A percentile compares a stretch with the other conserved stretches of the same genome.
These are phyloP conservation scores for Halictus quadricinctus DNA, from an alignment of 2,888 invertebrate genomes.

Conservation along the genomic window DNA sequence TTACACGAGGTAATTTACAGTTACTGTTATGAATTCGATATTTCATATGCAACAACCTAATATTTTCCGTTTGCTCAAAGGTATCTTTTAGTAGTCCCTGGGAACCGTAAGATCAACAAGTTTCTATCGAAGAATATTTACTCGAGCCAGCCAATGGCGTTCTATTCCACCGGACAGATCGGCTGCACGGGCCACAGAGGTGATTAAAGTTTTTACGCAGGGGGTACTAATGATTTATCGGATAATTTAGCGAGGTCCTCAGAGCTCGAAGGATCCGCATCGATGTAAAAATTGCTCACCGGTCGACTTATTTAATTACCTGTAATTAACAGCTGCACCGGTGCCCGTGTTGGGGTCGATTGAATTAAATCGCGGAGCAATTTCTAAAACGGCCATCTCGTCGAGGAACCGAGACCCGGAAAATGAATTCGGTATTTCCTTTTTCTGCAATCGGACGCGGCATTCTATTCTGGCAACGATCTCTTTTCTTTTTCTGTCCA, in stretches of 20 bases:
- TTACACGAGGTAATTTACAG: too few relatives aligned
- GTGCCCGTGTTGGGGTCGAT: slow-evolving; percentile 38
- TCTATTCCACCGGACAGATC: background rate
- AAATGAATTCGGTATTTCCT: slow-evolving; percentile 38
- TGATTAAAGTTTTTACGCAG: slow-evolving; percentile 12
- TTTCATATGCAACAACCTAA: too few relatives aligned
- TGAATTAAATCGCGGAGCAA: slow-evolving; percentile 50
- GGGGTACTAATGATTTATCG: background rate
- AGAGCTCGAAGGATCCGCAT: background rate
- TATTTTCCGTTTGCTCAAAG: background rate
- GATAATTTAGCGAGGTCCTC: background rate
- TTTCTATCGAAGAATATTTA: background rate
- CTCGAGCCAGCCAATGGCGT: background rate
- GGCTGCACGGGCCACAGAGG: background rate
- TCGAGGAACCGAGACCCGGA: background rate
- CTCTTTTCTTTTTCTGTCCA: background rate
- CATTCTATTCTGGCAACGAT: background rate
- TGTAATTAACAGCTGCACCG: slow-evolving; percentile 56
- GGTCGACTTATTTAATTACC: slow-evolving; percentile 60
- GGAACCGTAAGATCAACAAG: background rate
- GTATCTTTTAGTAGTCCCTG: background rate
- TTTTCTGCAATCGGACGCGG: slow-evolving; percentile 21
- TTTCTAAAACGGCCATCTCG: slow-evolving; percentile 36
- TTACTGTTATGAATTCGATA: too few relatives aligned
- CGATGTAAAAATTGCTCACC: slow-evolving; percentile 41